Evolutionary conservation across 2,888 invertebrate species (phyloP), one percentile per base, ranked within the genome.

Genomic region (Apocheima hispidaria): DNA sequence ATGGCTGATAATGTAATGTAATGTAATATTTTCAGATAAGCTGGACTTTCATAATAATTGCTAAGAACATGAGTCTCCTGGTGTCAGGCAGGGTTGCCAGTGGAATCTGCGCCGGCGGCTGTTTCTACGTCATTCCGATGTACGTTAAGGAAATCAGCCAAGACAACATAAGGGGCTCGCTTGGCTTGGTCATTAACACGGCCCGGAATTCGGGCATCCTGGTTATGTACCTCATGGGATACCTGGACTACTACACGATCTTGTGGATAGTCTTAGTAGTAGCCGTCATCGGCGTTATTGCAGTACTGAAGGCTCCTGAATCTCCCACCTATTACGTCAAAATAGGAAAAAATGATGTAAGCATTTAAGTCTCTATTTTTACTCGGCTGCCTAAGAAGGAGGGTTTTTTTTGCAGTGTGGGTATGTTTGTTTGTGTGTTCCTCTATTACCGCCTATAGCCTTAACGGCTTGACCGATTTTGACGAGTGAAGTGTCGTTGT

Each of bases 401-500:
- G n/a, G n/a, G n/a, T n/a, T n/a, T n/a, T n/a, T n/a, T n/a, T n/a
- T n/a, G n/a, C n/a, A n/a, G n/a, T n/a, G n/a, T n/a, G n/a, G n/a
- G n/a, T n/a, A n/a, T n/a, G n/a, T n/a, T n/a, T n/a, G n/a, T n/a
- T n/a, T n/a, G n/a, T n/a, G n/a, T n/a, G n/a, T n/a, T n/a, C n/a
- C n/a, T n/a, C n/a, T n/a, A n/a, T n/a, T n/a, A n/a, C n/a, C n/a
- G n/a, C n/a, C n/a, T n/a, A n/a, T n/a, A n/a, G n/a, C n/a, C n/a
- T n/a, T n/a, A n/a, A n/a, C n/a, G n/a, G n/a, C n/a, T n/a, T n/a
- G n/a, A n/a, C n/a, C n/a, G n/a, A n/a, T n/a, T n/a, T n/a, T n/a
- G n/a, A n/a, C n/a, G n/a, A n/a, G n/a, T n/a, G n/a, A n/a, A 4
- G 2, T 1, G 5, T 98, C 98, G 6, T 88, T 89, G 63, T 26